Percentiles rank a stretch among this genome's conserved stretches.
These are phyloP conservation scores for Temnopleurus reevesii DNA, from an alignment of 53 echinoderm and acorn worm genomes.

Conservation along the genomic window DNA sequence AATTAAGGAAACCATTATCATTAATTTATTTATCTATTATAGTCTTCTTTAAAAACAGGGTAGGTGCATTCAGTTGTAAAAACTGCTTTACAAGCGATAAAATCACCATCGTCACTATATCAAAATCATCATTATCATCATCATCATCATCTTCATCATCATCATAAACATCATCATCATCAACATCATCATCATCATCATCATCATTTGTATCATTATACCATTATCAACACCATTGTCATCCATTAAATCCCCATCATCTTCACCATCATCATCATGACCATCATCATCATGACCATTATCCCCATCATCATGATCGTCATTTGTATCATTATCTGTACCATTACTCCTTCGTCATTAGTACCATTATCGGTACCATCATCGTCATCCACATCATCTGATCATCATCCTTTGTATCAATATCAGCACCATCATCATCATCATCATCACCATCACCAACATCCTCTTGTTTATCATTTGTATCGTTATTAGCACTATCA, in stretches of 20 bases:
- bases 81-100: too few species aligned
- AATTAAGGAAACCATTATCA: too few species aligned
- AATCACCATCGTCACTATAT: too few species aligned
- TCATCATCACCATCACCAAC: not conserved
- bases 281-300: not conserved
- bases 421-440: too few species aligned
- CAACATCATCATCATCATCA: not conserved
- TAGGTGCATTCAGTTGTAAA: too few species aligned
- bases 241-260: not conserved
- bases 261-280: not conserved
- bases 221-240: not conserved
- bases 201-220: not conserved
- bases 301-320: not conserved
- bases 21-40: too few species aligned
- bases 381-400: not conserved
- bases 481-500: not conserved
- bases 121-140: not conserved
- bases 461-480: not conserved
- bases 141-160: not conserved
- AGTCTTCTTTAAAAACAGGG: too few species aligned
- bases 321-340: not conserved
- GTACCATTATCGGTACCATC: not conserved
- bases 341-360: not conserved
- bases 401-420: not conserved
- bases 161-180: not conserved